These are phyloP conservation scores for Phalacrocorax brasilianus DNA, from an alignment of 2,113 vertebrate genomes.

Conservation along the genomic window DNA sequence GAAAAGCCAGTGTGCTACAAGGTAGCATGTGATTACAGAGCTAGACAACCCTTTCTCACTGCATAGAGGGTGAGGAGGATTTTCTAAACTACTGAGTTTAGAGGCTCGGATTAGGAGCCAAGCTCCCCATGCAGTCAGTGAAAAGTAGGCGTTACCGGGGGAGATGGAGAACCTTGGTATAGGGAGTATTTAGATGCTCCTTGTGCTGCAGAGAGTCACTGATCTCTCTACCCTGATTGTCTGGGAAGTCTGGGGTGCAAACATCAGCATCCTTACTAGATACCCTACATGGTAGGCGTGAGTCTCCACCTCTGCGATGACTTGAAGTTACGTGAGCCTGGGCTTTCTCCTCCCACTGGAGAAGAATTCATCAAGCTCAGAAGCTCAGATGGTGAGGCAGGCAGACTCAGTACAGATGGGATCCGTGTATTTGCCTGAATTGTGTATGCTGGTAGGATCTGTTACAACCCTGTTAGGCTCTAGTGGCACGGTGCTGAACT, in stretches of 20 bases:
- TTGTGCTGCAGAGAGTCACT: background rate
- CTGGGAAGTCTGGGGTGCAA: background rate
- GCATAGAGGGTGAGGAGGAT: background rate
- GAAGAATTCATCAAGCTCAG: background rate
- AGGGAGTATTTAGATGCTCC: background rate
- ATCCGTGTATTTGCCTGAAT: background rate
- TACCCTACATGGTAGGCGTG: background rate
- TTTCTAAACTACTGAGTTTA: background rate
- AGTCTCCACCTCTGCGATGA: background rate
- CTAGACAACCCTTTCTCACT: background rate
- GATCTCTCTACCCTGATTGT: background rate
- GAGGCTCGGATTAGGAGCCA: background rate
- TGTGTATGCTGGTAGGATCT: background rate
- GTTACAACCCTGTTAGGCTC: background rate
- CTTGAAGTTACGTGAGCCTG: background rate
- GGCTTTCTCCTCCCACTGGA: background rate
- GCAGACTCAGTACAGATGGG: background rate
- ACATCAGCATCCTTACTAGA: background rate
- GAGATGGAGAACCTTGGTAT: background rate
- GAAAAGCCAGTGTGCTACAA: background rate
- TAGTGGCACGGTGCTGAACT: accelerated
- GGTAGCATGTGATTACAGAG: background rate
- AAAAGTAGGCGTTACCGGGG: background rate
- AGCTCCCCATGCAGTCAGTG: background rate
- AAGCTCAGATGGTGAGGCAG: background rate